These are phyloP conservation scores for Sarcoramphus papa DNA, from an alignment of 2,797 vertebrate species.

Conservation along the genomic window DNA sequence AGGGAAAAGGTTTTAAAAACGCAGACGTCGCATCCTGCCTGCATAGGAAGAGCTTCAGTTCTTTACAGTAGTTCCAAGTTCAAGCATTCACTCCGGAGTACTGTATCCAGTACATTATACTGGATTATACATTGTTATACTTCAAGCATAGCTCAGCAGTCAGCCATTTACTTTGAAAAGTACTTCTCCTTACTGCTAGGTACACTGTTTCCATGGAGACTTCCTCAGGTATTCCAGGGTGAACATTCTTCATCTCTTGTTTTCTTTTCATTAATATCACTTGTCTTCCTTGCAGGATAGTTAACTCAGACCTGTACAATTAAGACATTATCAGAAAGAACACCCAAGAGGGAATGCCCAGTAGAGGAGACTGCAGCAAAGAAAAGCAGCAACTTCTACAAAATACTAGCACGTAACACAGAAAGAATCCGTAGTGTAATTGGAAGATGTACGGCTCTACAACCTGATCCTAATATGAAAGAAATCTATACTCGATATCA, in stretches of 20 bases:
- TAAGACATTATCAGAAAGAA: background rate
- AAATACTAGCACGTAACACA: background rate
- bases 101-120: background rate
- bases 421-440: background rate
- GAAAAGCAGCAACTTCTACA: background rate
- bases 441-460: background rate
- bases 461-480: background rate
- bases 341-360: background rate
- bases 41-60: background rate
- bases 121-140: background rate
- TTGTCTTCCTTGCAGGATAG: background rate
- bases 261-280: background rate
- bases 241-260: background rate
- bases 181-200: background rate
- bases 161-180: background rate
- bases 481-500: background rate
- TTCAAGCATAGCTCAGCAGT: background rate
- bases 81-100: background rate
- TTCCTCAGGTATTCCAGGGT: background rate
- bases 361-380: background rate
- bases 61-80: background rate
- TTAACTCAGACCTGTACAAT: background rate
- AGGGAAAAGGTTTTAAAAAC: background rate
- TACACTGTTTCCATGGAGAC: conserved; percentile 25
- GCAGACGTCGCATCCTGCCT: background rate